Evolutionary conservation across 2,888 invertebrate genomes (phyloP).

Genomic region (Lasioglossum villosulum): DNA sequence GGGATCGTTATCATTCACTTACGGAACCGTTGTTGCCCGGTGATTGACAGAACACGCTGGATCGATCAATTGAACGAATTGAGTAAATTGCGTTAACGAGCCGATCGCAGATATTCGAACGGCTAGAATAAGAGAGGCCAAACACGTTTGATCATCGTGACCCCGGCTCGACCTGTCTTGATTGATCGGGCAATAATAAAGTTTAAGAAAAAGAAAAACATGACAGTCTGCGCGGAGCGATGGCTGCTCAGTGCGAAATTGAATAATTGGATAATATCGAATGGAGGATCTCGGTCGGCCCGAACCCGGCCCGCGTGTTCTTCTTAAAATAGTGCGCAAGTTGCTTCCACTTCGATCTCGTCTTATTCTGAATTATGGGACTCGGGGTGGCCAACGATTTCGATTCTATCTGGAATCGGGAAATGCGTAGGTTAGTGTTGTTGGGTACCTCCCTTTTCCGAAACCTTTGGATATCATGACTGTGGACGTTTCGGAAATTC

Average conservation of each 20-base stretch:
- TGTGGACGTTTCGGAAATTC: neutral
- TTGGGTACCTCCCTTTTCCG: neutral
- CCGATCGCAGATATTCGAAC: neutral
- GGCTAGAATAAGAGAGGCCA: neutral
- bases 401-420: neutral
- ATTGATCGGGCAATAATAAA: constrained; percentile 31
- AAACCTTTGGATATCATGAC: neutral
- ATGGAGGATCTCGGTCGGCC: constrained; percentile 6
- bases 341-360: constrained; percentile 5
- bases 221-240: neutral
- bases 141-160: neutral
- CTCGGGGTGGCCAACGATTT: neutral
- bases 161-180: neutral
- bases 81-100: neutral
- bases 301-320: neutral
- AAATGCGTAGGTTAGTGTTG: neutral
- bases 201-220: neutral
- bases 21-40: neutral
- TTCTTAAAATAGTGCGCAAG: constrained; percentile 25
- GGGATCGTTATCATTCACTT: neutral
- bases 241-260: constrained; percentile 23
- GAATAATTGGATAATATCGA: constrained; percentile 64
- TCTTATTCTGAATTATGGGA: neutral
- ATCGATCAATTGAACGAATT: constrained; percentile 1
- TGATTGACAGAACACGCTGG: neutral